Conservation (phyloP, 1,140 invertebrate genomes). For the Caenorhabditis tropicalis region DNA sequence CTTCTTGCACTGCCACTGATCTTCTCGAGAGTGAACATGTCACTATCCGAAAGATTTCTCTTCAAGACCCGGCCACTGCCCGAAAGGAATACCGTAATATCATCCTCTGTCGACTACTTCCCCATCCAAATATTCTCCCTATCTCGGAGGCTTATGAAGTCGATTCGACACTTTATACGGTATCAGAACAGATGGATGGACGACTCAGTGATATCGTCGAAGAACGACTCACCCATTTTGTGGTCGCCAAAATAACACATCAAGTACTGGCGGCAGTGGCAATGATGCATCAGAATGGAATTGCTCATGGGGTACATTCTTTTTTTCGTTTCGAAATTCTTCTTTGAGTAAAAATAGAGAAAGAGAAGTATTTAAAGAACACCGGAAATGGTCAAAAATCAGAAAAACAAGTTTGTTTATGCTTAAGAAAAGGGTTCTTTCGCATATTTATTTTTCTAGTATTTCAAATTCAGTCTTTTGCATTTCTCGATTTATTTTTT, state of each 20-base stretch:
- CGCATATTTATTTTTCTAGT: too few relatives aligned
- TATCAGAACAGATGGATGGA: conserved; percentile 28
- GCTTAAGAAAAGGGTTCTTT: neutral
- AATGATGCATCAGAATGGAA: conserved; percentile 38
- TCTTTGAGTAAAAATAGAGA: neutral
- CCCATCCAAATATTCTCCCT: conserved; percentile 9
- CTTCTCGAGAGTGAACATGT: conserved; percentile 31
- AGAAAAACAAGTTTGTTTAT: neutral
- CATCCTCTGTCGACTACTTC: neutral
- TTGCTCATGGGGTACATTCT: neutral
- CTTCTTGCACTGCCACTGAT: neutral
- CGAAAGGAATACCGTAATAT: neutral
- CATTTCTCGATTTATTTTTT: too few relatives aligned
- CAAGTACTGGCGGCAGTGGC: neutral
- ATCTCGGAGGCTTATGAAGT: conserved; percentile 26
- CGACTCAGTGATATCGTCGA: conserved; percentile 7
- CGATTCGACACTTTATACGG: conserved; percentile 4
- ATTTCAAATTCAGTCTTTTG: too few relatives aligned
- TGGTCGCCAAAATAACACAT: conserved; percentile 15
- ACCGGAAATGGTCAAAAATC: neutral
- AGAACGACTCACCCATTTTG: neutral
- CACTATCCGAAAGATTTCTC: conserved; percentile 14
- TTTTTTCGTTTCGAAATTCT: neutral
- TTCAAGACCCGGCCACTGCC: conserved; percentile 24
- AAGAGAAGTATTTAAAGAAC: neutral